Evolutionary conservation across 2,113 vertebrate genomes (phyloP).

Genomic region (Epinephelus cyanopodus): DNA sequence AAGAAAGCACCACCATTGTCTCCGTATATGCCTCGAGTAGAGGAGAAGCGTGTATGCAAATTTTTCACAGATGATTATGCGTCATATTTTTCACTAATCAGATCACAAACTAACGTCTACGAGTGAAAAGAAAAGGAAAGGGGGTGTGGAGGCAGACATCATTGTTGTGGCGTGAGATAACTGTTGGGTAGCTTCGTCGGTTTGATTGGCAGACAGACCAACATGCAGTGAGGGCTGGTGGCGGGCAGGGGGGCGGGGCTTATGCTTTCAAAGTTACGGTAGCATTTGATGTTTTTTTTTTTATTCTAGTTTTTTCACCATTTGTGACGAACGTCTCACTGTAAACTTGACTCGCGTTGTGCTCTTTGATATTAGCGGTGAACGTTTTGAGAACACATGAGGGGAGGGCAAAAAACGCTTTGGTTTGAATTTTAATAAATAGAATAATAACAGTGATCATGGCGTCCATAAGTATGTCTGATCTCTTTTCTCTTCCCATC

Average conservation of each 20-base stretch:
- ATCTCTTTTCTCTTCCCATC: conserved; percentile 32
- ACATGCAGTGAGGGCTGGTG: conserved; percentile 61
- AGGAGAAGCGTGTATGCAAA: conserved; percentile 38
- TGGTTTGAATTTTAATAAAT: conserved; percentile 68
- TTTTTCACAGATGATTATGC: conserved; percentile 35
- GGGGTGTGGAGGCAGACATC: conserved; percentile 20
- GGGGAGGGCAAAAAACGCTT: conserved; percentile 65
- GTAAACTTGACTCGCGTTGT: conserved; percentile 81
- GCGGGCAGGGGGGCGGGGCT: conserved; percentile 34
- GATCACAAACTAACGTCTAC: conserved; percentile 48
- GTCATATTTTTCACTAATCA: conserved; percentile 35
- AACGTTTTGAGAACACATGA: conserved; percentile 62
- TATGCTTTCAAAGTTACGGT: not conserved
- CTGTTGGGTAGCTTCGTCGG: conserved; percentile 1
- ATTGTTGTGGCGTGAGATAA: conserved; percentile 6
- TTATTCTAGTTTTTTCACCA: not conserved
- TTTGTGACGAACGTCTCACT: conserved; percentile 38
- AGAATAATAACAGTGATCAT: conserved; percentile 52
- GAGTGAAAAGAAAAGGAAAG: conserved; percentile 30
- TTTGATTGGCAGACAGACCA: conserved; percentile 57
- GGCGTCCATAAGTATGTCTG: conserved; percentile 46
- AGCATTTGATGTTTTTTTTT: conserved; percentile 2
- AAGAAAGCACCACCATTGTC: conserved; percentile 59
- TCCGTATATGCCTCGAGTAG: conserved; percentile 33
- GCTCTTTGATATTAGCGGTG: conserved; percentile 73